A percentile compares a stretch with the other conserved stretches of the same genome.
These are phyloP conservation scores for Diaprepes abbreviatus DNA, from an alignment of 2,888 invertebrate genomes.

Conservation along the genomic window DNA sequence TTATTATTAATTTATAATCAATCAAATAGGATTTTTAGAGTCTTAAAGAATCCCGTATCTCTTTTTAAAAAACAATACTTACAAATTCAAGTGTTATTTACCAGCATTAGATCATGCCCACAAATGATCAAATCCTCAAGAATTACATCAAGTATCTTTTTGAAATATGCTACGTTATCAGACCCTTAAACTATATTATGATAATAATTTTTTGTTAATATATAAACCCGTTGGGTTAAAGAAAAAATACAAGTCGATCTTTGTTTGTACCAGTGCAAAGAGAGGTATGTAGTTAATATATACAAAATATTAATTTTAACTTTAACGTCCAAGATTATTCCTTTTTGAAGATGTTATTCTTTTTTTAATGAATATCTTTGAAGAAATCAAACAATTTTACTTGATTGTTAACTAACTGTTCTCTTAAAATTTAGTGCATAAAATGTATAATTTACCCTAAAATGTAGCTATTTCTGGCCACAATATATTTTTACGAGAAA, in stretches of 20 bases:
- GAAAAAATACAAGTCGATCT: not conserved
- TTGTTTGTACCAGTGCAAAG: not conserved
- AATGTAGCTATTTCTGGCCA: too few species aligned
- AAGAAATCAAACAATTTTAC: too few species aligned
- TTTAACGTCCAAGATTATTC: too few species aligned
- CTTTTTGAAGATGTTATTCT: too few species aligned
- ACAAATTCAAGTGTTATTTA: not conserved
- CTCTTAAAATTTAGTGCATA: too few species aligned
- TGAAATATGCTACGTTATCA: not conserved
- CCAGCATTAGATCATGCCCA: not conserved
- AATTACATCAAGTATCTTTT: too few species aligned
- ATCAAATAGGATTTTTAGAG: not conserved
- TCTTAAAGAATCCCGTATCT: not conserved
- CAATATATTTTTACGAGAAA: too few species aligned
- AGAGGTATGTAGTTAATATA: constrained; percentile 3
- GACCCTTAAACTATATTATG: not conserved
- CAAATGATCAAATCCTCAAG: too few species aligned
- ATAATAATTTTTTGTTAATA: not conserved
- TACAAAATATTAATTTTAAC: too few species aligned
- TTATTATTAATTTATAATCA: not conserved
- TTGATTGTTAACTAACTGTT: too few species aligned
- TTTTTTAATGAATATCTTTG: too few species aligned
- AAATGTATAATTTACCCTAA: too few species aligned
- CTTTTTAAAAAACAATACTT: not conserved
- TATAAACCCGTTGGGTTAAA: not conserved